Evolutionary conservation across 2,888 invertebrate genomes (phyloP).

Genomic region (Nomada ferruginata): DNA sequence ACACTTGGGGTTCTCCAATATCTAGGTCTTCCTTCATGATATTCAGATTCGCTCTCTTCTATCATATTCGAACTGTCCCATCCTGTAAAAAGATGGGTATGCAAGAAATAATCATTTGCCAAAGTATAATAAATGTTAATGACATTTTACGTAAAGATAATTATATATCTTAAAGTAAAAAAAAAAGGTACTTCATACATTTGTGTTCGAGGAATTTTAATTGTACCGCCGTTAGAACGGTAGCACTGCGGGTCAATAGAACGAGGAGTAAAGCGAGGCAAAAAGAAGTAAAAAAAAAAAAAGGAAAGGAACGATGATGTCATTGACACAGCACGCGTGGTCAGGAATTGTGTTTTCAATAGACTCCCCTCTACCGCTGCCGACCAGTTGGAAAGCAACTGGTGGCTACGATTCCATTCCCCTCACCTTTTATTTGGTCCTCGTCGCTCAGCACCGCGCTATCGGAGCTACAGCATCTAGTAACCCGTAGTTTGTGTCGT

Average conservation of each 20-base stretch:
- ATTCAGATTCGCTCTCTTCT: conserved; percentile 76
- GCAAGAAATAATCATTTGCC: not conserved
- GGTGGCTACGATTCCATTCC: conserved; percentile 24
- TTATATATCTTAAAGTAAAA: not conserved
- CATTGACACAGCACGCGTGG: conserved; percentile 45
- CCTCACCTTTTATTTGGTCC: conserved; percentile 82
- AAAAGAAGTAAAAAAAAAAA: not conserved
- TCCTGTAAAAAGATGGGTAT: conserved; percentile 63
- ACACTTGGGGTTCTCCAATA: conserved; percentile 94
- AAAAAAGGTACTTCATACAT: not conserved
- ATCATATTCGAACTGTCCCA: conserved; percentile 75
- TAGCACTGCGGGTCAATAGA: conserved; percentile 1
- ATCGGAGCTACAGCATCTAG: conserved; percentile 85
- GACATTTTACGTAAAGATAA: not conserved
- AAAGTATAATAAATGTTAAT: not conserved
- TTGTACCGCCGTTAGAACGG: not conserved
- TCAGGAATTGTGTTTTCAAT: conserved; percentile 37
- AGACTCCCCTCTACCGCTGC: conserved; percentile 11
- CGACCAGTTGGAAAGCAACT: conserved; percentile 13
- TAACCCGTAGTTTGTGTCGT: conserved; percentile 78
- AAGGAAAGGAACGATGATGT: conserved; percentile 26
- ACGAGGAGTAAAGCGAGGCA: not conserved
- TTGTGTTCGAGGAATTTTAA: conserved; percentile 4
- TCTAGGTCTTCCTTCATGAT: conserved; percentile 80
- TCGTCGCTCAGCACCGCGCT: conserved; percentile 86